Evolutionary conservation across 2,113 vertebrate genomes (phyloP), one percentile per base, ranked within the genome.

Genomic region (Lutjanus erythropterus): DNA sequence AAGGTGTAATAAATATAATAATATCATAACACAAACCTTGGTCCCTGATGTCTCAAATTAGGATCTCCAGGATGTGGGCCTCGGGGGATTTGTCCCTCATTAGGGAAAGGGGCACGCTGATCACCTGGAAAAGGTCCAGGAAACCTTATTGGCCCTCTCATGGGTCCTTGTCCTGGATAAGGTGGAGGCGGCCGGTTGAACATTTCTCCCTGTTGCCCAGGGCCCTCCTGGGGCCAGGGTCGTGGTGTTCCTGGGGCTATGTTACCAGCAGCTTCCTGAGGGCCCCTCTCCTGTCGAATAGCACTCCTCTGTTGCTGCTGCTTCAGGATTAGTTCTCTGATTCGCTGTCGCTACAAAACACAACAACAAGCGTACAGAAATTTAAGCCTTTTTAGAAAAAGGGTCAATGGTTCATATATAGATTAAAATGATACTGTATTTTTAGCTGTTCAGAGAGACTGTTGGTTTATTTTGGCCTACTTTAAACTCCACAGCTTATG

Each of bases 251-350:
- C 85, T 4, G 94, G 86, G 52, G 91, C 90, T 44, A 96, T 76
- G 82, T 88, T 86, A 6, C 86, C 81, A 42, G 90, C 16, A 46
- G 94, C 56, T 0, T 98, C 97, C 83, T 94, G 96, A 23, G 95
- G 82, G 62, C 92, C 91, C 62, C 97, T 97, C 74, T 99, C 98
- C 90, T 97, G 97, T 7, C 97, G 96, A 78, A 95, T 94, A 0
- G 97, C 97, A 52, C 95, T 97, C 86, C 97, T 97, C 88, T 98
- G 97, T 86, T 99, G 97, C 46, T 99, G 98, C 62, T 99, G 98
- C 75, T 97, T 96, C 0, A 99, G 95, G 75, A 99, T 96, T 65
- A 99, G 95, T 87, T 99, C 98, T 84, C 98, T 95, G 47, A 99
- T 95, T 86, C 97, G 96, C 89, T 97, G 98, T 41, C 97, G 96